phyloP scores from a whole-genome alignment of 1,140 invertebrate genomes.

The Galleria mellonella region DNA sequence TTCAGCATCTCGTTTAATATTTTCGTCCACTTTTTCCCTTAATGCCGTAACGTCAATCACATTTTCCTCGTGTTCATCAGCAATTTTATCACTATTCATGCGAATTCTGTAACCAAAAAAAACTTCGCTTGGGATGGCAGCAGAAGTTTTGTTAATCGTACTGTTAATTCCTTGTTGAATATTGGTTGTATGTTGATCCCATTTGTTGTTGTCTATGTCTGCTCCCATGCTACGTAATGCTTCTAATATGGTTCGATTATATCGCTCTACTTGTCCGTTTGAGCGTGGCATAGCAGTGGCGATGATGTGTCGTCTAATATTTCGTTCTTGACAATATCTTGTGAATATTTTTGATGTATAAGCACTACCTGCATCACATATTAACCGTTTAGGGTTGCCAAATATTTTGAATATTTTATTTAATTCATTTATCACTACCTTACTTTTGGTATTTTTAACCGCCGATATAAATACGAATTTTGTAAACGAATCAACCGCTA shows the following conservation, averaged over 20 bases:
- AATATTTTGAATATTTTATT: constrained; percentile 12
- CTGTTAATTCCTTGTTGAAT: constrained; percentile 12
- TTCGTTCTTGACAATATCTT: constrained; percentile 12
- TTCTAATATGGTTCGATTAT: constrained; percentile 20
- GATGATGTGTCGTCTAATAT: constrained; percentile 13
- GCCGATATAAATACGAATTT: constrained; percentile 20
- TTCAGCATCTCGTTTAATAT: constrained; percentile 13
- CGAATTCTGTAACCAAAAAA: constrained; percentile 12
- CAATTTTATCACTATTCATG: constrained; percentile 2
- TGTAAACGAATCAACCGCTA: constrained; percentile 20
- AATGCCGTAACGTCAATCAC: constrained; percentile 17
- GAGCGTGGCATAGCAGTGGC: constrained; percentile 16
- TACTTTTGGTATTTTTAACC: constrained; percentile 4
- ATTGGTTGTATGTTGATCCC: constrained; percentile 4
- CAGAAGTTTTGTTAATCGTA: constrained; percentile 8
- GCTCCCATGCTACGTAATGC: constrained; percentile 19
- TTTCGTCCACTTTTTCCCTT: constrained; percentile 12
- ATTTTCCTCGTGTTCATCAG: background rate
- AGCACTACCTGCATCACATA: constrained; percentile 11
- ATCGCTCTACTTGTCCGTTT: constrained; percentile 20
- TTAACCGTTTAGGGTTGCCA: constrained; percentile 13
- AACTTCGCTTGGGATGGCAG: constrained; percentile 9
- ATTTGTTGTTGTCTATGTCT: constrained; percentile 8
- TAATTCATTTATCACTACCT: constrained; percentile 7
- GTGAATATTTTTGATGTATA: constrained; percentile 12